Conservation (phyloP, 2,888 invertebrate species). For the Xestia xanthographa region DNA sequence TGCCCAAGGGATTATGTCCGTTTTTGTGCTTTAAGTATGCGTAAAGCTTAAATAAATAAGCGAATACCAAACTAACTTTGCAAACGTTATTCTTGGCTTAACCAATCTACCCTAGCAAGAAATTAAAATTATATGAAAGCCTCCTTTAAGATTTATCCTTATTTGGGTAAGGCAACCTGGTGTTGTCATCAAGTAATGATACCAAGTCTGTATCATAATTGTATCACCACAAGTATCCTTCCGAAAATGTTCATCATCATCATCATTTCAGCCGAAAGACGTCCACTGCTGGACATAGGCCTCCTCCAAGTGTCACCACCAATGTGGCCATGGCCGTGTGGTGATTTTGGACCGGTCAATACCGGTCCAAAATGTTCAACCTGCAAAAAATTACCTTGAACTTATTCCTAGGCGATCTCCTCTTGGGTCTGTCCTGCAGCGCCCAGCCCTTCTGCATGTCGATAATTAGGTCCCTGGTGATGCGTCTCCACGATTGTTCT, state of each 20-base stretch:
- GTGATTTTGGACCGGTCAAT: too few relatives aligned
- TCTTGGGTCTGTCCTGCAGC: conserved; percentile 92
- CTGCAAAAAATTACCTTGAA: conserved; percentile 89
- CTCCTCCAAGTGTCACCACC: too few relatives aligned
- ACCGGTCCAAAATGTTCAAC: neutral
- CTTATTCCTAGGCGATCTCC: conserved; percentile 93
- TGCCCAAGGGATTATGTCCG: neutral
- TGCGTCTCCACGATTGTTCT: conserved; percentile 92
- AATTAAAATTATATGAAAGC: neutral
- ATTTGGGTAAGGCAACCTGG: neutral
- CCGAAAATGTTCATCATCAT: neutral
- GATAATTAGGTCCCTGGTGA: conserved; percentile 96
- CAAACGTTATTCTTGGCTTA: neutral
- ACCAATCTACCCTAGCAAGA: neutral
- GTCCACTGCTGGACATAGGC: too few relatives aligned
- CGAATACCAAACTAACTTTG: neutral
- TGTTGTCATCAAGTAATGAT: neutral
- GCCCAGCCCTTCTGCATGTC: conserved; percentile 97
- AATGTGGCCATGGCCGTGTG: too few relatives aligned
- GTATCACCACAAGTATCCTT: neutral
- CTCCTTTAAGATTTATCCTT: neutral
- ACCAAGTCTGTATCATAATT: neutral
- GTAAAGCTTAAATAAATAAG: neutral
- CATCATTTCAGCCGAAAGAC: too few relatives aligned
- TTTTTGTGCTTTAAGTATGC: neutral